phyloP scores from a whole-genome alignment of 2,797 vertebrate species.

The Coilia nasus region DNA sequence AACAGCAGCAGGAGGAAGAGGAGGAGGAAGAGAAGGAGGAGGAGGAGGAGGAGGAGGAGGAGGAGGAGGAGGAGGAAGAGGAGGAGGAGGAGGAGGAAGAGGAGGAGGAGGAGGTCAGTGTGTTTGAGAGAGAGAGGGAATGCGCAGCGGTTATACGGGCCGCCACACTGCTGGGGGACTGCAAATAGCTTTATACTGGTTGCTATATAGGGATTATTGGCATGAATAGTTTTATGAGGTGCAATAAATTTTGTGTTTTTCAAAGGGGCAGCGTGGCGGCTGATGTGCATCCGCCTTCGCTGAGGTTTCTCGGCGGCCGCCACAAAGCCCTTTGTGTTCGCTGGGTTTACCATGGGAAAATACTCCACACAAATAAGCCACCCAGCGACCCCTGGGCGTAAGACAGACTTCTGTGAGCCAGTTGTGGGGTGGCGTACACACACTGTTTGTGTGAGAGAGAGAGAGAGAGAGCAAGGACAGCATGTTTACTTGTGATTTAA shows the following conservation, averaged over 20 bases:
- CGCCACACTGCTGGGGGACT: conserved; percentile 55
- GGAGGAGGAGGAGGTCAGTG: neutral
- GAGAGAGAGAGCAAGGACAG: too few species aligned
- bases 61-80: too few species aligned
- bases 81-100: neutral
- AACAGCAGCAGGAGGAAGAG: too few species aligned
- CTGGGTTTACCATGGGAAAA: conserved; percentile 67
- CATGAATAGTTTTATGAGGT: conserved; percentile 75
- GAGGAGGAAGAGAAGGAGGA: too few species aligned
- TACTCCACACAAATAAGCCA: conserved; percentile 77
- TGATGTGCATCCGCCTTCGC: conserved; percentile 71
- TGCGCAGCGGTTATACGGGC: neutral
- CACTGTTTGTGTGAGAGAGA: conserved; percentile 58
- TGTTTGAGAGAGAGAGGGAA: neutral
- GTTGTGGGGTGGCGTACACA: too few species aligned
- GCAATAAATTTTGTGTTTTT: conserved; percentile 76
- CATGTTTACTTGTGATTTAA: too few species aligned
- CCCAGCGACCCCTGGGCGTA: conserved; percentile 71
- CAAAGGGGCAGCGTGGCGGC: conserved; percentile 67
- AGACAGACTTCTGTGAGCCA: conserved; percentile 66
- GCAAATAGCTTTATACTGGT: conserved; percentile 61
- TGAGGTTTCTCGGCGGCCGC: conserved; percentile 72
- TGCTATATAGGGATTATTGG: conserved; percentile 73
- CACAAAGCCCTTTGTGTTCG: conserved; percentile 75
- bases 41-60: too few species aligned